These are phyloP conservation scores for Cosmia trapezina DNA, from an alignment of 2,888 invertebrate species.

Conservation along the genomic window DNA sequence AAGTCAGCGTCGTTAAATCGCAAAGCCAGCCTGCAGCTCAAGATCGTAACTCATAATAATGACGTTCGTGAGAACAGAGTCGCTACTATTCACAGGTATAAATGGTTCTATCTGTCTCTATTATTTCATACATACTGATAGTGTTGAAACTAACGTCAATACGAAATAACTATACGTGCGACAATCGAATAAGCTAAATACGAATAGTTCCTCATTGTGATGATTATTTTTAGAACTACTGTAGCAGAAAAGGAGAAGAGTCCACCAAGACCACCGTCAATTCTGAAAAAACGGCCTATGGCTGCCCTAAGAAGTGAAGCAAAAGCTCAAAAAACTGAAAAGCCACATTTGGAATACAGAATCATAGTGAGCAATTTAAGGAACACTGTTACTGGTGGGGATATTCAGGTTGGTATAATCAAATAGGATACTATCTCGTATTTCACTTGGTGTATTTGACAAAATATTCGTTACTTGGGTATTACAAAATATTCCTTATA, in stretches of 20 bases:
- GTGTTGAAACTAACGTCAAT: not conserved
- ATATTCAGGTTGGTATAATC: constrained; percentile 93
- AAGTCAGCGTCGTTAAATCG: constrained; percentile 73
- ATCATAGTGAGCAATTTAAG: constrained; percentile 98
- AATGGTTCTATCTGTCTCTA: not conserved
- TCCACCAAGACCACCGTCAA: constrained; percentile 86
- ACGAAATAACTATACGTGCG: not conserved
- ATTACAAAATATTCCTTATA: not conserved
- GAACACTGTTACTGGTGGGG: constrained; percentile 96
- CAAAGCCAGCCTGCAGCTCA: constrained; percentile 83
- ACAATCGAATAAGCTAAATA: not conserved
- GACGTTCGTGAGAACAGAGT: constrained; percentile 74
- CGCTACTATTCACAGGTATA: constrained; percentile 72
- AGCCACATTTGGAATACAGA: constrained; percentile 92
- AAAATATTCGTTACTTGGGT: not conserved
- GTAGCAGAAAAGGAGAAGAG: constrained; percentile 79
- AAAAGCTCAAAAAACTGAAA: constrained; percentile 77
- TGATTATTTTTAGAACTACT: constrained; percentile 71
- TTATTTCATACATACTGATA: not conserved
- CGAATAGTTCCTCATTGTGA: not conserved
- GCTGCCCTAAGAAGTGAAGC: constrained; percentile 82
- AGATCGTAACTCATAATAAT: constrained; percentile 86
- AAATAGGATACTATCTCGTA: not conserved
- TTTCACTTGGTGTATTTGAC: not conserved
- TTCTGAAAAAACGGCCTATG: constrained; percentile 88